phyloP scores from a whole-genome alignment of 1,140 invertebrate species.

The Drosophila nebulosa region DNA sequence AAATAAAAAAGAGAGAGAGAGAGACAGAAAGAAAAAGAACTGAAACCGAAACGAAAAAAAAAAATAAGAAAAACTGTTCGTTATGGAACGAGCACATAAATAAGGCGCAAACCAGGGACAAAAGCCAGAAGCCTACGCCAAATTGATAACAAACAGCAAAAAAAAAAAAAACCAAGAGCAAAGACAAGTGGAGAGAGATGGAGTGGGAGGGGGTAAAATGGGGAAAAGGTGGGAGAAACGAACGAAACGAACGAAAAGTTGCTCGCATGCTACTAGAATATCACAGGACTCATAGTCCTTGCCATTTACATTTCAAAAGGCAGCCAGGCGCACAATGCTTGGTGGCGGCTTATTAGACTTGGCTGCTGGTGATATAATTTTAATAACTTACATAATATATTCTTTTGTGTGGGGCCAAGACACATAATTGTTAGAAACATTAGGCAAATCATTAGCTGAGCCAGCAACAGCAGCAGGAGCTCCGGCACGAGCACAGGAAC shows the following conservation, averaged over 20 bases:
- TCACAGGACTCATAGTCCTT: constrained; percentile 39
- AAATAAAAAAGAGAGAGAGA: no score
- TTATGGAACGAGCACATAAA: constrained; percentile 63
- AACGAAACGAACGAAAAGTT: constrained; percentile 7
- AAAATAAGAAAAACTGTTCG: constrained; percentile 30
- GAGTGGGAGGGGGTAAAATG: neutral
- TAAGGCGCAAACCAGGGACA: constrained; percentile 52
- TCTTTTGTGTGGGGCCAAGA: constrained; percentile 67
- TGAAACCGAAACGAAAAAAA: constrained; percentile 34
- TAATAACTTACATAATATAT: constrained; percentile 79
- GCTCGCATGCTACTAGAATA: constrained; percentile 45
- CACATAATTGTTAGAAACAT: constrained; percentile 78
- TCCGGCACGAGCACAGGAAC: neutral
- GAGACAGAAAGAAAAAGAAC: constrained; percentile 18
- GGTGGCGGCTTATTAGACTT: constrained; percentile 62
- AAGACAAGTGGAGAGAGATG: neutral
- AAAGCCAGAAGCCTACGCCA: constrained; percentile 63
- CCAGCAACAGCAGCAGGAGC: constrained; percentile 5
- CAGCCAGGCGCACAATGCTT: constrained; percentile 44
- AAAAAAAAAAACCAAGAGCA: constrained; percentile 26
- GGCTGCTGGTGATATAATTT: constrained; percentile 73
- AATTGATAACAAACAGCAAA: constrained; percentile 73
- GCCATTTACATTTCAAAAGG: constrained; percentile 76
- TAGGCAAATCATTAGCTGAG: constrained; percentile 74
- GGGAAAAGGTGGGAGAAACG: neutral